Evolutionary conservation across 1,140 invertebrate genomes (phyloP).

Genomic region (Holotrichia oblita): DNA sequence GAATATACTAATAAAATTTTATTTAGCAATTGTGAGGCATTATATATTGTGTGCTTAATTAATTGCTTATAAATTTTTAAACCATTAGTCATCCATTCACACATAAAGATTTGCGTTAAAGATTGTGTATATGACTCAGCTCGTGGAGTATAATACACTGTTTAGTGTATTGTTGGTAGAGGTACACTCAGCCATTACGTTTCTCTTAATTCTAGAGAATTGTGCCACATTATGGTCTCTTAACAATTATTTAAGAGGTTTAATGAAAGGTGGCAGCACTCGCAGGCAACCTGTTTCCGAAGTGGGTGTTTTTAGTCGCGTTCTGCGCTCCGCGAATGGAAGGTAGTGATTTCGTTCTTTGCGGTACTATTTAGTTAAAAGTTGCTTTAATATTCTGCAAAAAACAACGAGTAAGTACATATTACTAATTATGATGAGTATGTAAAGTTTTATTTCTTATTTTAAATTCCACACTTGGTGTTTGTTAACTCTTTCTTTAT

Average conservation of each 20-base stretch:
- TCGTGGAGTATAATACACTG: no score
- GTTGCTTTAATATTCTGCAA: not conserved
- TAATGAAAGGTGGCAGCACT: slow-evolving; percentile 36
- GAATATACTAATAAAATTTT: not conserved
- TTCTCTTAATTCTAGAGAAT: no score
- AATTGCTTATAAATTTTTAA: not conserved
- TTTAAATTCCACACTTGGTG: not conserved
- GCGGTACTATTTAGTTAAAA: slow-evolving; percentile 32
- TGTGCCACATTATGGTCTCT: not conserved
- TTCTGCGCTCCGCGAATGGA: slow-evolving; percentile 27
- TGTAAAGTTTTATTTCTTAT: not conserved
- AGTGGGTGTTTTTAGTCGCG: slow-evolving; percentile 39
- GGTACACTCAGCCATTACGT: no score
- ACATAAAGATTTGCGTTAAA: no score
- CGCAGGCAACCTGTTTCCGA: slow-evolving; percentile 37
- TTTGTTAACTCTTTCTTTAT: not conserved
- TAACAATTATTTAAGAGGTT: not conserved
- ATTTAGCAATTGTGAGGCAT: not conserved
- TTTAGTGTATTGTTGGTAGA: no score
- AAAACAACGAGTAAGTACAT: slow-evolving; percentile 23
- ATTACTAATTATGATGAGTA: not conserved
- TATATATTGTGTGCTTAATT: not conserved
- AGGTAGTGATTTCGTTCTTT: not conserved
- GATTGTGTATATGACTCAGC: no score
- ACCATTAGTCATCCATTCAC: not conserved